Evolutionary conservation across 2,888 invertebrate species (phyloP).

Genomic region (Penaeus monodon): DNA sequence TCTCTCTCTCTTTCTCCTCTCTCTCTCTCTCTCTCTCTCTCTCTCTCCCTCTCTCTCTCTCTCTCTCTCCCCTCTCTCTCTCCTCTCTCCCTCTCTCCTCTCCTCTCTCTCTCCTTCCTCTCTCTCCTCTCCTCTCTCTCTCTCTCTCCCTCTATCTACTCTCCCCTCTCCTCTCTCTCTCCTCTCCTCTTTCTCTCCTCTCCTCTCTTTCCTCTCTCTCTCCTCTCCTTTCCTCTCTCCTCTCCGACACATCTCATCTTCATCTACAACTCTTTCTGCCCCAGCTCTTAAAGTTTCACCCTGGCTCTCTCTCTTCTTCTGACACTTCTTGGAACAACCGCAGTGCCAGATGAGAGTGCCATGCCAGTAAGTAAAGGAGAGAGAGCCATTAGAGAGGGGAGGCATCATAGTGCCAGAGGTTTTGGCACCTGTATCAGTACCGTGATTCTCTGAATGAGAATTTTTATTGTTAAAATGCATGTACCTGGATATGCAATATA

Average conservation of each 20-base stretch:
- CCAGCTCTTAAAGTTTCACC: not conserved
- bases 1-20: not conserved
- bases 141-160: not conserved
- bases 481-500: no score
- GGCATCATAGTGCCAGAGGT: constrained; percentile 23
- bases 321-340: constrained; percentile 14
- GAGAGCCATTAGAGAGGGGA: not conserved
- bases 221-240: not conserved
- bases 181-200: not conserved
- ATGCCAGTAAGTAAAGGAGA: constrained; percentile 25
- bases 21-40: not conserved
- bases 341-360: constrained; percentile 31
- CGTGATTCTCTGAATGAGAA: no score
- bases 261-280: not conserved
- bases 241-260: not conserved
- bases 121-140: no score
- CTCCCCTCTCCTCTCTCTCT: not conserved
- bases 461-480: no score
- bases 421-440: not conserved
- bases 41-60: not conserved
- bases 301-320: not conserved
- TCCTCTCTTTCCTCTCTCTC: no score
- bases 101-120: no score
- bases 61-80: not conserved
- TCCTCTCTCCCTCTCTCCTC: not conserved